Evolutionary conservation across 2,888 invertebrate genomes (phyloP).

Genomic region (Cheilosia grossa): DNA sequence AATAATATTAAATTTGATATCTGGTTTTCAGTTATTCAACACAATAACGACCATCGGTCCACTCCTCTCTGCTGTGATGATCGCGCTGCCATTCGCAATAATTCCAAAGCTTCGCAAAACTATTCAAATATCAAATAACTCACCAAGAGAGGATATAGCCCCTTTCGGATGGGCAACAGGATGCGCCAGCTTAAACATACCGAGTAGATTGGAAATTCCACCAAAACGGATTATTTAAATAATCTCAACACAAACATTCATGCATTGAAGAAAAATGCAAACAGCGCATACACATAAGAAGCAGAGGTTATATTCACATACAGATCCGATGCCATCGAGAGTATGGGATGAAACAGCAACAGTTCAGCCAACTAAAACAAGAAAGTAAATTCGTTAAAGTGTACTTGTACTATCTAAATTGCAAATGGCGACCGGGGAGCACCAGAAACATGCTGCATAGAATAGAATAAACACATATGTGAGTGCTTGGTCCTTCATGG

Average conservation of each 20-base stretch:
- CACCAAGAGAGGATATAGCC: slow-evolving; percentile 1
- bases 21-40: slow-evolving; percentile 34
- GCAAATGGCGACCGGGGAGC: slow-evolving; percentile 68
- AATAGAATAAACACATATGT: slow-evolving; percentile 30
- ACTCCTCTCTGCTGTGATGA: background rate
- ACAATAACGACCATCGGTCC: slow-evolving; percentile 19
- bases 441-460: slow-evolving; percentile 36
- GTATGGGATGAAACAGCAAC: slow-evolving; percentile 25
- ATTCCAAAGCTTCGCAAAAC: slow-evolving; percentile 41
- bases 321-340: slow-evolving; percentile 1
- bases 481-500: slow-evolving; percentile 29
- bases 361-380: slow-evolving; percentile 51
- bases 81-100: background rate
- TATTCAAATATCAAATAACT: slow-evolving; percentile 61
- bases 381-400: slow-evolving; percentile 71
- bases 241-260: slow-evolving; percentile 26
- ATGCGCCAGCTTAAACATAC: slow-evolving; percentile 22
- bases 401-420: slow-evolving; percentile 63
- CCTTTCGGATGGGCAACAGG: slow-evolving; percentile 23
- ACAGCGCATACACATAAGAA: slow-evolving; percentile 23
- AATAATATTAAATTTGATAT: slow-evolving; percentile 32
- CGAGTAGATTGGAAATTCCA: slow-evolving; percentile 26
- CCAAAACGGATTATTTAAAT: slow-evolving; percentile 60
- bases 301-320: background rate
- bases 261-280: slow-evolving; percentile 6